Conservation (phyloP, 2,888 invertebrate genomes). For the Agrochola litura region DNA sequence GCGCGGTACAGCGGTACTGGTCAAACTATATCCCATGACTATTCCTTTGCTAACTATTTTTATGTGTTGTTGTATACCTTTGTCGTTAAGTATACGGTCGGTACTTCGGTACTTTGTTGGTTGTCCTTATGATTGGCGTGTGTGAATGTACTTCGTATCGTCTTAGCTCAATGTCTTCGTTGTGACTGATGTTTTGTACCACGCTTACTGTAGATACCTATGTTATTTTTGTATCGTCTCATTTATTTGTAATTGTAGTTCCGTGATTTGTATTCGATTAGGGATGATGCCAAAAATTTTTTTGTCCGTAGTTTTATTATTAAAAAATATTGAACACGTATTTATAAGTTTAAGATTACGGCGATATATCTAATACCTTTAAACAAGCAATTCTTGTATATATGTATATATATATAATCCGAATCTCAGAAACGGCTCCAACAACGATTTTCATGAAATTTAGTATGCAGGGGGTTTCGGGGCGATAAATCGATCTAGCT, state of each 20-base stretch:
- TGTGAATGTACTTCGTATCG: conserved; percentile 68
- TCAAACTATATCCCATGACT: conserved; percentile 51
- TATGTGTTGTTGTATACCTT: conserved; percentile 53
- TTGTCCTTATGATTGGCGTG: conserved; percentile 51
- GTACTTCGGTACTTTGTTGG: conserved; percentile 38
- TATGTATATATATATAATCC: too few relatives aligned
- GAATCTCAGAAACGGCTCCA: too few relatives aligned
- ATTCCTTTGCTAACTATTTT: conserved; percentile 46
- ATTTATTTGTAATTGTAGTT: conserved; percentile 52
- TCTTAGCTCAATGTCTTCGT: conserved; percentile 81
- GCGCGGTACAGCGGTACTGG: too few relatives aligned
- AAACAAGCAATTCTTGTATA: too few relatives aligned
- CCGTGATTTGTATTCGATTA: conserved; percentile 35
- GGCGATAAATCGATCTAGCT: too few relatives aligned
- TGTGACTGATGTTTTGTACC: conserved; percentile 77
- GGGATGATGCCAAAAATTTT: too few relatives aligned
- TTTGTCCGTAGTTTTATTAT: too few relatives aligned
- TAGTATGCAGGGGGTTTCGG: too few relatives aligned
- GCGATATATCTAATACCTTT: too few relatives aligned
- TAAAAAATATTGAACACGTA: too few relatives aligned
- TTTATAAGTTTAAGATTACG: too few relatives aligned
- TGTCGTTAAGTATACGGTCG: conserved; percentile 15
- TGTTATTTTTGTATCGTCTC: conserved; percentile 64
- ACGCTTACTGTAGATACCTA: conserved; percentile 62
- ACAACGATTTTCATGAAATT: too few relatives aligned